Percentiles rank a stretch among this genome's conserved stretches.
Conservation (phyloP, 2,797 vertebrate genomes). For the Melanotaenia trifasciata region DNA sequence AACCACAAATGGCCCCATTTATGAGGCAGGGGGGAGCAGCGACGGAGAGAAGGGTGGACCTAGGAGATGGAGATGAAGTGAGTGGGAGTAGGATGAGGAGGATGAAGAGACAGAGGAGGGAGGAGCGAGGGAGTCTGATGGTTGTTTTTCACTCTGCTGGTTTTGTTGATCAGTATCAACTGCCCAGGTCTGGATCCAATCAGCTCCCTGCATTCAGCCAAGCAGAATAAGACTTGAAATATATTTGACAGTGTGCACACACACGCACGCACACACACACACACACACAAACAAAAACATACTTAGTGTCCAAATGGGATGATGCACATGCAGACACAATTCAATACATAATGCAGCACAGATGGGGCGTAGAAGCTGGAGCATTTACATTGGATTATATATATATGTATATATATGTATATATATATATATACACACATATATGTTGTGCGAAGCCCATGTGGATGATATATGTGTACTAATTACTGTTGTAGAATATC, state of each 20-base stretch:
- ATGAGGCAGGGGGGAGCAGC: slow-evolving; percentile 18
- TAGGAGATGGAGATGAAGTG: slow-evolving; percentile 54
- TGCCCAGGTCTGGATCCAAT: slow-evolving; percentile 74
- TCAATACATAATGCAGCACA: slow-evolving; percentile 34
- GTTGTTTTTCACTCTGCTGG: slow-evolving; percentile 72
- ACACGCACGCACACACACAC: background rate
- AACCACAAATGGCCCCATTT: slow-evolving; percentile 70
- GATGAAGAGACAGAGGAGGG: slow-evolving; percentile 16
- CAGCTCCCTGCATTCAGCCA: slow-evolving; percentile 65
- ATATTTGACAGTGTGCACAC: slow-evolving; percentile 41
- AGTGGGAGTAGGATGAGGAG: slow-evolving; percentile 33
- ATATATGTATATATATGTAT: slow-evolving; percentile 17
- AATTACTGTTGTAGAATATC: slow-evolving; percentile 64
- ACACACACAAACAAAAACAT: background rate
- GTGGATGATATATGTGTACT: slow-evolving; percentile 61
- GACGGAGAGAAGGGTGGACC: slow-evolving; percentile 7
- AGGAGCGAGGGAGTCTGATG: slow-evolving; percentile 37
- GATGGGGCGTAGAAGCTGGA: background rate
- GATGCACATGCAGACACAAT: slow-evolving; percentile 11
- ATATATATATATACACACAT: too few species aligned
- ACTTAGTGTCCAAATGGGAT: slow-evolving; percentile 13
- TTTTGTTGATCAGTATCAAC: slow-evolving; percentile 74
- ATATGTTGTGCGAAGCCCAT: slow-evolving; percentile 27
- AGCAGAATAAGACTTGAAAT: slow-evolving; percentile 66
- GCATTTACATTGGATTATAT: slow-evolving; percentile 30